A percentile compares a stretch with the other conserved stretches of the same genome.
phyloP scores from a whole-genome alignment of 2,797 vertebrate genomes.

The Nannoperca obscura region DNA sequence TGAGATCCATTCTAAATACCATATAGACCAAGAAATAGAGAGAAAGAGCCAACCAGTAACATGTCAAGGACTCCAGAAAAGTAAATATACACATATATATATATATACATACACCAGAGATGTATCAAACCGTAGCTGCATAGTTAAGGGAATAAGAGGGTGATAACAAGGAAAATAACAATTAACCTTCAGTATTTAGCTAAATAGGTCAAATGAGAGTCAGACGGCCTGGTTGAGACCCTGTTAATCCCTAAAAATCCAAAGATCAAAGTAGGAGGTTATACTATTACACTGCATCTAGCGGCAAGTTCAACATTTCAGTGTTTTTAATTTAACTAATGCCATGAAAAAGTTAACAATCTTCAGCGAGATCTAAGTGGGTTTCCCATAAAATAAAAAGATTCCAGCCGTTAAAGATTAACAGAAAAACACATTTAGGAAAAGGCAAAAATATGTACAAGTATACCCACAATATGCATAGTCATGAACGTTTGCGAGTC shows the following conservation, averaged over 20 bases:
- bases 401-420: conserved; percentile 35
- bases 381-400: conserved; percentile 32
- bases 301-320: conserved; percentile 18
- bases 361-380: conserved; percentile 39
- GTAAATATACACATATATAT: conserved; percentile 21
- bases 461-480: neutral
- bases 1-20: conserved; percentile 26
- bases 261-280: conserved; percentile 55
- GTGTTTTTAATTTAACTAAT: conserved; percentile 43
- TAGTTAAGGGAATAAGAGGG: conserved; percentile 23
- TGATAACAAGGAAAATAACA: conserved; percentile 35
- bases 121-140: conserved; percentile 47
- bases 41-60: conserved; percentile 24
- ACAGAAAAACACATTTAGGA: conserved; percentile 23
- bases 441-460: neutral
- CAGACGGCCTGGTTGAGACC: conserved; percentile 46
- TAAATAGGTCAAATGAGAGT: conserved; percentile 57
- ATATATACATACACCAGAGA: conserved; percentile 21
- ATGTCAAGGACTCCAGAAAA: conserved; percentile 22
- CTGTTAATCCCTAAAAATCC: conserved; percentile 44
- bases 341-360: conserved; percentile 41
- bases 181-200: conserved; percentile 42
- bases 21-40: neutral
- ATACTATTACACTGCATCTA: conserved; percentile 36
- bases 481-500: conserved; percentile 10